A percentile compares a stretch with the other conserved stretches of the same genome.
Conservation (phyloP, 1,140 invertebrate genomes). For the Octopus bimaculoides region DNA sequence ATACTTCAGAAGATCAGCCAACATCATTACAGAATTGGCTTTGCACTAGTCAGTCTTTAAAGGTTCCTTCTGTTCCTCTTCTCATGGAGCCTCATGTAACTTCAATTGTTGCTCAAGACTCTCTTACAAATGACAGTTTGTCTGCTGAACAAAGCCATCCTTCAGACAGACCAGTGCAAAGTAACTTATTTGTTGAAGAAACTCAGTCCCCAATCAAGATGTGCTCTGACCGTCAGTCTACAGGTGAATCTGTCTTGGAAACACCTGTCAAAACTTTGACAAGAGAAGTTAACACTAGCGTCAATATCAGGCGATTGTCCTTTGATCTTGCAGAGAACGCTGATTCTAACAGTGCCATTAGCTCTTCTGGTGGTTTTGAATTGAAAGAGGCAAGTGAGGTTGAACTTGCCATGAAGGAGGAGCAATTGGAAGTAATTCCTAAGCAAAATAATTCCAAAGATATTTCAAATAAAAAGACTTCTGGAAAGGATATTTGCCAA, state of each 20-base stretch:
- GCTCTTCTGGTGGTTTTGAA: no score
- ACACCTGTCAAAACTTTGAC: constrained; percentile 4
- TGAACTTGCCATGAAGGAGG: no score
- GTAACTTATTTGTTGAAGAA: neutral
- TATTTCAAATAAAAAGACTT: no score
- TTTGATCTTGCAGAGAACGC: neutral
- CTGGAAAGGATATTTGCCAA: no score
- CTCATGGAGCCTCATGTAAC: neutral
- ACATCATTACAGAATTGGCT: neutral
- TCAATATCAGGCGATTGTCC: neutral
- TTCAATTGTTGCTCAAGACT: neutral
- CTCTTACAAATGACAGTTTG: neutral
- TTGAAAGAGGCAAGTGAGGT: no score
- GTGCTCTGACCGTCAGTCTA: neutral
- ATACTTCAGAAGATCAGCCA: neutral
- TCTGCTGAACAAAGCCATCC: neutral
- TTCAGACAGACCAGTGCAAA: neutral
- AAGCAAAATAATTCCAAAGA: no score
- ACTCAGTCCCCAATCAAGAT: constrained; percentile 7
- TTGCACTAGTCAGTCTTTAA: neutral
- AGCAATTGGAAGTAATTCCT: no score
- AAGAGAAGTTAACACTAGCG: neutral
- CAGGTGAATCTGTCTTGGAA: neutral
- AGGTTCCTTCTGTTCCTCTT: no score
- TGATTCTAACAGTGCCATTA: no score